Evolutionary conservation across 2,888 invertebrate species (phyloP).

Genomic region (Meliscaeva auricollis): DNA sequence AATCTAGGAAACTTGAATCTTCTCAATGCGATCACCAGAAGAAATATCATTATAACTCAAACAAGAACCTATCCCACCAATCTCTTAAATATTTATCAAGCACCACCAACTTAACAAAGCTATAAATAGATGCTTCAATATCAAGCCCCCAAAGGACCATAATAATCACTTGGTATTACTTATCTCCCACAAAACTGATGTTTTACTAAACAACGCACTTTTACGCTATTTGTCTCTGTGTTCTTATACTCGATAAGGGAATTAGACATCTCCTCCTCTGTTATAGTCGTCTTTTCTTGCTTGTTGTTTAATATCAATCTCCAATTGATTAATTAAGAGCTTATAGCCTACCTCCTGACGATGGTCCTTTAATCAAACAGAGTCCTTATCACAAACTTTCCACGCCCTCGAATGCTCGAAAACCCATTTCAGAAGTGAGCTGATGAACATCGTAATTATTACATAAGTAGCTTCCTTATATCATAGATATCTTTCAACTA

Average conservation of each 20-base stretch:
- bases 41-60: too few relatives aligned
- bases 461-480: constrained; percentile 17
- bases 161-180: neutral
- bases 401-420: neutral
- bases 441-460: constrained; percentile 15
- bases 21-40: too few relatives aligned
- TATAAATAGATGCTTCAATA: neutral
- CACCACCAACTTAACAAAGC: neutral
- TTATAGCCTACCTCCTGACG: constrained; percentile 10
- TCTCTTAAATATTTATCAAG: neutral
- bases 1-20: too few relatives aligned
- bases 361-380: constrained; percentile 24
- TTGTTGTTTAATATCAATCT: constrained; percentile 23
- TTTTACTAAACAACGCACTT: neutral
- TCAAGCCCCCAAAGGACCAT: neutral
- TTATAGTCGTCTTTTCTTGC: too few relatives aligned
- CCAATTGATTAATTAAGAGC: constrained; percentile 65
- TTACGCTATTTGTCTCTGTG: constrained; percentile 2
- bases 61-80: too few relatives aligned
- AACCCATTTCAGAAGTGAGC: neutral
- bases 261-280: constrained; percentile 3
- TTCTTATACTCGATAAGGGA: constrained; percentile 18
- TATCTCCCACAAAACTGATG: constrained; percentile 9
- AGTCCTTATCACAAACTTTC: constrained; percentile 15
- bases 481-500: neutral